Evolutionary conservation across 2,888 invertebrate species (phyloP), one percentile per base, ranked within the genome.

Genomic region (Mesochorus sp.): DNA sequence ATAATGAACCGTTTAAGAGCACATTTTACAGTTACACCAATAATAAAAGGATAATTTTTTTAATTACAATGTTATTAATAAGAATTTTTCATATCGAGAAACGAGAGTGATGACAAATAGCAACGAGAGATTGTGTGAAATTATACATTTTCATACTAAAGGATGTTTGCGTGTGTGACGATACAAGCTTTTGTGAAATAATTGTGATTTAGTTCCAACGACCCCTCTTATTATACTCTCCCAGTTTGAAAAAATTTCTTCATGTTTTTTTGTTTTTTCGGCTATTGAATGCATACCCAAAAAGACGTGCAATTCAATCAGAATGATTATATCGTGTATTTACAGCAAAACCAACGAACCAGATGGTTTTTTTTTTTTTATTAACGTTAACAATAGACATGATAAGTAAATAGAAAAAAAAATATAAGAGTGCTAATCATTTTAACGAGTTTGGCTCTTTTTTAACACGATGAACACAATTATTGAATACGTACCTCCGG

Each of bases 401-500:
- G n/a, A n/a, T n/a, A n/a, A n/a, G n/a, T 3, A n/a, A 31, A 21
- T 39, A 10, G 14, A 57, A 47, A 8, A 44, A n/a, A 57, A 37
- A 14, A 28, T 67, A 10, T 10, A 24, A 51, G 8, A 24, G n/a
- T 26, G 12, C 21, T 10, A 51, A n/a, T 10, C n/a, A 42, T 53
- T 28, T 14, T 12, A 39, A 42, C 24, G 42, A 53, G n/a, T 68
- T 68, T 57, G 10, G 21, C 5, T 28, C 24, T 42, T 12, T 37
- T 34, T 0, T 37, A 37, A 47, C 34, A n/a, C 17, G 14, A 44
- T 10, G n/a, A 53, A 55, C 55, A 39, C n/a, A 47, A 64, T 70
- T 49, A 44, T 19, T 24, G 8, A n/a, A 24, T 49, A 73, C 57
- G 39, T 62, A 62, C 64, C 73, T 62, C 47, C 47, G 10, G 55